Conservation (phyloP, 2,888 invertebrate genomes). For the Ectemnius cavifrons region DNA sequence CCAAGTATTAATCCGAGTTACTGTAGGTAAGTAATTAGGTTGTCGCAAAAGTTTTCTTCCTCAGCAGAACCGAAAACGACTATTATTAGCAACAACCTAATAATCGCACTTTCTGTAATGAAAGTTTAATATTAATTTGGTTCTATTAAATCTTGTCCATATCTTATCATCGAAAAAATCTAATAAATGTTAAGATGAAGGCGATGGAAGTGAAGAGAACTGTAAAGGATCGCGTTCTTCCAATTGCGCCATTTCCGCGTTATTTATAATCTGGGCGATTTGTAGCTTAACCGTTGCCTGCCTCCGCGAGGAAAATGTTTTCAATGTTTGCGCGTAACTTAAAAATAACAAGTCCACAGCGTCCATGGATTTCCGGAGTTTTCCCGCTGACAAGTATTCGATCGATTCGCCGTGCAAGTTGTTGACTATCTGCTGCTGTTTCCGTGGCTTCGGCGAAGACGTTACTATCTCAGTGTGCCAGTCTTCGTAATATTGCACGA, state of each 20-base stretch:
- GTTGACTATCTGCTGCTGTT: slow-evolving; percentile 7
- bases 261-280: slow-evolving; percentile 27
- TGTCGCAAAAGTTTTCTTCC: no score
- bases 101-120: no score
- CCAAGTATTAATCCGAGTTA: no score
- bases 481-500: slow-evolving; percentile 22
- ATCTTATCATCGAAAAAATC: not conserved
- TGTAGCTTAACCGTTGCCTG: slow-evolving; percentile 23
- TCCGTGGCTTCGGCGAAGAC: not conserved
- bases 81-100: no score
- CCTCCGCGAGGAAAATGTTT: slow-evolving; percentile 24
- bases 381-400: slow-evolving; percentile 25
- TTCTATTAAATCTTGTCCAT: no score
- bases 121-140: no score
- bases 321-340: slow-evolving; percentile 29
- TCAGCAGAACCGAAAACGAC: no score
- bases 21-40: no score
- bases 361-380: slow-evolving; percentile 24
- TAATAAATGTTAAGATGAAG: slow-evolving; percentile 10
- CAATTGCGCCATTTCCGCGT: slow-evolving; percentile 23
- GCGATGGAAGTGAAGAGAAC: slow-evolving; percentile 14
- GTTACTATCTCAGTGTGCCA: slow-evolving; percentile 10
- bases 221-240: slow-evolving; percentile 16
- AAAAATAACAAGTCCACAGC: slow-evolving; percentile 24
- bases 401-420: slow-evolving; percentile 22